phyloP scores from a whole-genome alignment of 2,888 invertebrate genomes.

The Eupithecia pulchellata region DNA sequence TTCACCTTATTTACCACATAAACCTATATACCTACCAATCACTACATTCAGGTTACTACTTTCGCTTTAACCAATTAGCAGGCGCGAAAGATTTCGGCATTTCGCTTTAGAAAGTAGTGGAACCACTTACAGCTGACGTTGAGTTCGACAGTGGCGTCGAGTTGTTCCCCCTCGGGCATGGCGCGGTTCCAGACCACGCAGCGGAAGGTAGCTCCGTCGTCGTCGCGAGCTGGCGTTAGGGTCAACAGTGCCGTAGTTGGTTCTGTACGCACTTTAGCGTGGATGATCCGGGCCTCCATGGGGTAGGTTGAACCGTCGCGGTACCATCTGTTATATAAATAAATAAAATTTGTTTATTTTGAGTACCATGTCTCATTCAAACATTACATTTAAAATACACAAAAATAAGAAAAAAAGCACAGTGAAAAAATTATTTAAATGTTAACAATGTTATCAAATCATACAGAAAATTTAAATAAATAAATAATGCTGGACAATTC shows the following conservation, averaged over 20 bases:
- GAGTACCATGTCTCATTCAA: too few relatives aligned
- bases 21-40: not conserved
- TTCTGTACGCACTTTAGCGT: conserved; percentile 90
- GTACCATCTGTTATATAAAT: conserved; percentile 93
- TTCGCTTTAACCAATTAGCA: not conserved
- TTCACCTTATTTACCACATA: too few relatives aligned
- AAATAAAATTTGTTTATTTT: too few relatives aligned
- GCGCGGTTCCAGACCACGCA: conserved; percentile 96
- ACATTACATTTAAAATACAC: too few relatives aligned
- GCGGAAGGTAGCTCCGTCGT: conserved; percentile 92
- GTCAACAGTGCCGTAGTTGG: conserved; percentile 91
- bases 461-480: too few relatives aligned
- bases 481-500: too few relatives aligned
- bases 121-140: conserved; percentile 94
- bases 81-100: not conserved
- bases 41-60: not conserved
- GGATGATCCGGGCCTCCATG: conserved; percentile 88
- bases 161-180: conserved; percentile 91
- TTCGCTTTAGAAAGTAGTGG: conserved; percentile 27
- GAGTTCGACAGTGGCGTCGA: conserved; percentile 91
- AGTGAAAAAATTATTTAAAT: too few relatives aligned
- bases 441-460: too few relatives aligned
- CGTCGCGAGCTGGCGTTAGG: conserved; percentile 91
- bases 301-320: conserved; percentile 91
- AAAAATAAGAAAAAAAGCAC: too few relatives aligned